Percentiles rank a stretch among this genome's conserved stretches.
Conservation (phyloP, 1,140 invertebrate genomes). For the Drosophila lacteicornis region DNA sequence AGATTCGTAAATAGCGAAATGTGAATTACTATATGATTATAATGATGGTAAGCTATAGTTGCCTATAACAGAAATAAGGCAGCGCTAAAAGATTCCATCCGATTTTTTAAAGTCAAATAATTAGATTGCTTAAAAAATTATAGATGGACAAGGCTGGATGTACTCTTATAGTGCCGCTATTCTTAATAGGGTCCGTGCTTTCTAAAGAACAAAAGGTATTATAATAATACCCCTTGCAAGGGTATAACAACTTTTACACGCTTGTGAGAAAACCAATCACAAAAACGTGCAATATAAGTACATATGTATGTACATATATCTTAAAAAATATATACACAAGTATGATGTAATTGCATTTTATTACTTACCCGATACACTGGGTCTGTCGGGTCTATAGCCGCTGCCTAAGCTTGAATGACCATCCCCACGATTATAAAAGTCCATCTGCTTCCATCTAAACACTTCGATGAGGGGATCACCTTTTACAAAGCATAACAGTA, state of each 20-base stretch:
- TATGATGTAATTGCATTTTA: slow-evolving; percentile 9
- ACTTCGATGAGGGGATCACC: slow-evolving; percentile 81
- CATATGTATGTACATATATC: background rate
- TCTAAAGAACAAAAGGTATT: background rate
- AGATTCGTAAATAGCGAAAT: too few relatives aligned
- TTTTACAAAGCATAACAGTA: slow-evolving; percentile 26
- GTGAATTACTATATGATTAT: too few relatives aligned
- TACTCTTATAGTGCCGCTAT: too few relatives aligned
- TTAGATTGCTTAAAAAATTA: too few relatives aligned
- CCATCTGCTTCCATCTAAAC: slow-evolving; percentile 85
- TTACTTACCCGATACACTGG: slow-evolving; percentile 42
- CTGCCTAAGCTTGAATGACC: background rate
- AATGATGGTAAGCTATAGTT: too few relatives aligned
- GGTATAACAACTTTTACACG: background rate
- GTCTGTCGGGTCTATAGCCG: slow-evolving; percentile 16
- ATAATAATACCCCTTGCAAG: too few relatives aligned
- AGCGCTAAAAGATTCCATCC: too few relatives aligned
- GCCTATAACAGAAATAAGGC: too few relatives aligned
- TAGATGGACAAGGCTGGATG: too few relatives aligned
- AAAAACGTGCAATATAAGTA: background rate
- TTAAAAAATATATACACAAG: background rate
- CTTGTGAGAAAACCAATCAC: background rate
- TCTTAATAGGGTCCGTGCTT: background rate
- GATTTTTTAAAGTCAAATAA: too few relatives aligned
- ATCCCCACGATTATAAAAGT: slow-evolving; percentile 81